These are phyloP conservation scores for Dryoscopus gambensis DNA, from an alignment of 2,113 vertebrate species.

Conservation along the genomic window DNA sequence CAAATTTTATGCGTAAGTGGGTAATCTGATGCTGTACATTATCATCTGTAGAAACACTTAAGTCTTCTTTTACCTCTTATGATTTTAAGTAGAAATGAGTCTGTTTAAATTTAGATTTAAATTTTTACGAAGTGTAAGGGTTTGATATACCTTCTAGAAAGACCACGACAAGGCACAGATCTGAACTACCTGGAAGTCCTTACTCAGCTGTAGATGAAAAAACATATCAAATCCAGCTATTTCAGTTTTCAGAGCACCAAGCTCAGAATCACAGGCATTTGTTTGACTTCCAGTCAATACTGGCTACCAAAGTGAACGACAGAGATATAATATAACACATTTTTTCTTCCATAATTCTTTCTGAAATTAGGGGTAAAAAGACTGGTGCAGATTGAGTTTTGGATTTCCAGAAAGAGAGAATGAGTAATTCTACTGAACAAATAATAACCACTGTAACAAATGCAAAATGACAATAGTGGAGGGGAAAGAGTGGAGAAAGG, in stretches of 20 bases:
- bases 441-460: neutral
- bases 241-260: neutral
- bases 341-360: neutral
- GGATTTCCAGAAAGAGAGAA: neutral
- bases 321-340: neutral
- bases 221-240: neutral
- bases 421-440: neutral
- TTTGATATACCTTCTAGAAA: neutral
- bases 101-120: neutral
- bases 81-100: neutral
- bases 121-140: neutral
- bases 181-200: neutral
- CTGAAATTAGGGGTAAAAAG: neutral
- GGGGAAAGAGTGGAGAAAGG: neutral
- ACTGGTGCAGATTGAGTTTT: rapidly evolving
- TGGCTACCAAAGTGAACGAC: neutral
- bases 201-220: neutral
- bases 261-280: neutral
- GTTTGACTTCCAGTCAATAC: neutral
- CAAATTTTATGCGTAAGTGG: rapidly evolving
- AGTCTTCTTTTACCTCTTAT: neutral
- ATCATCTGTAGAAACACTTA: neutral
- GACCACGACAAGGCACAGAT: neutral
- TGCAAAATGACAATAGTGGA: neutral
- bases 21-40: neutral